Conservation (phyloP, 2,888 invertebrate genomes). For the Diarsia mendica region DNA sequence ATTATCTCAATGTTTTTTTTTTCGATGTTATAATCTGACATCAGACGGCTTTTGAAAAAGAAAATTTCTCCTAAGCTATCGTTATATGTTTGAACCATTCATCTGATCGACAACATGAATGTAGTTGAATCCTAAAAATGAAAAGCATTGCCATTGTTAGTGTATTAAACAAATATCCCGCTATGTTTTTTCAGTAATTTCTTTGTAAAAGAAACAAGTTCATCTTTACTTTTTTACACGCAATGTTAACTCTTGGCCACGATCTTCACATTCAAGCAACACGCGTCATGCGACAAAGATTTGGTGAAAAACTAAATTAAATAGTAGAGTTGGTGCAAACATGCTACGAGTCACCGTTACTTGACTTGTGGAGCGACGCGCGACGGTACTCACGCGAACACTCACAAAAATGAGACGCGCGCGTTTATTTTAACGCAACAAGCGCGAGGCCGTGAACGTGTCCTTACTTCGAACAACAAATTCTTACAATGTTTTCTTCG, state of each 20-base stretch:
- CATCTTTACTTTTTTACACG: not conserved
- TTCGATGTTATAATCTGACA: no score
- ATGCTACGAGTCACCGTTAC: not conserved
- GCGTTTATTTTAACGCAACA: not conserved
- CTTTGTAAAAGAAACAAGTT: not conserved
- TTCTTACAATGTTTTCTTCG: conserved; percentile 3
- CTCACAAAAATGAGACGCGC: not conserved
- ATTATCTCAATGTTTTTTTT: no score
- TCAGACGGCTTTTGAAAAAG: not conserved
- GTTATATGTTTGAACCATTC: not conserved
- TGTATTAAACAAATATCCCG: not conserved
- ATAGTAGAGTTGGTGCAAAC: not conserved
- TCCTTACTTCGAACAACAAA: not conserved
- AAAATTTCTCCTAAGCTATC: no score
- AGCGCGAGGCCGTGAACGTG: not conserved
- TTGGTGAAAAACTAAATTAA: not conserved
- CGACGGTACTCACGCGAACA: not conserved
- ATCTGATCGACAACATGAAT: not conserved
- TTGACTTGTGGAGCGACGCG: not conserved
- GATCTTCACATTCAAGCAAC: not conserved
- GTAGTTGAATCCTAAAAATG: not conserved
- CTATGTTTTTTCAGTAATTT: not conserved
- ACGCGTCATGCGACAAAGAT: not conserved
- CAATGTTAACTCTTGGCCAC: not conserved
- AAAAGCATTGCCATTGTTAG: not conserved